Conservation (phyloP, 2,888 invertebrate species). For the Operophtera brumata region DNA sequence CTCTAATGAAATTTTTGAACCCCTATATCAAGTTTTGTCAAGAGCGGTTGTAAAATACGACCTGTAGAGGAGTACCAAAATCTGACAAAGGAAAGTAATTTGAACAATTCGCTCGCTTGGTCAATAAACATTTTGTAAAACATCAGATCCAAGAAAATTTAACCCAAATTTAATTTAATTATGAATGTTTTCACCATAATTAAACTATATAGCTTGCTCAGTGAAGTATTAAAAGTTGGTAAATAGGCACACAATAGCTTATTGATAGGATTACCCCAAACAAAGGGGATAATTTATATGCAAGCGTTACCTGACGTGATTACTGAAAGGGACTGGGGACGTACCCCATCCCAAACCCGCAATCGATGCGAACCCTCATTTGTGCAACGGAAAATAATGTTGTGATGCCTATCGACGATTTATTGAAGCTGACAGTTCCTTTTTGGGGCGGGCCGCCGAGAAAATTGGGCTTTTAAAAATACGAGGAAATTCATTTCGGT, state of each 20-base stretch:
- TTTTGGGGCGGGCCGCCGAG: conserved; percentile 37
- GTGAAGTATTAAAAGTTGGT: conserved; percentile 28
- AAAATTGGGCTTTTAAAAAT: conserved; percentile 46
- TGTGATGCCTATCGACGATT: conserved; percentile 59
- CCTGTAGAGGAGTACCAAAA: too few species aligned
- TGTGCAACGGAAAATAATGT: conserved; percentile 56
- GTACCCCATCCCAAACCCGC: conserved; percentile 42
- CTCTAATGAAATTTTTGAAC: too few species aligned
- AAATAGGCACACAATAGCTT: conserved; percentile 52
- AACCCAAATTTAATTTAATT: not conserved
- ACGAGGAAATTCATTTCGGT: conserved; percentile 14
- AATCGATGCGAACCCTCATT: conserved; percentile 44
- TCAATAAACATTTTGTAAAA: not conserved
- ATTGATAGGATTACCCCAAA: conserved; percentile 59
- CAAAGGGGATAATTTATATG: conserved; percentile 75
- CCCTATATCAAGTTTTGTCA: too few species aligned
- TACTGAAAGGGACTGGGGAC: conserved; percentile 62
- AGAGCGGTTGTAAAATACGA: too few species aligned
- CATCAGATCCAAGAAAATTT: too few species aligned
- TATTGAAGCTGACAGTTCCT: conserved; percentile 59
- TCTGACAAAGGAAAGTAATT: too few species aligned
- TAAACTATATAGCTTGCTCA: conserved; percentile 19
- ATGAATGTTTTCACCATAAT: conserved; percentile 3
- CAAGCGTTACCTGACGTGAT: conserved; percentile 73
- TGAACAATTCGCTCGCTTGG: too few species aligned